Evolutionary conservation across 2,113 vertebrate genomes (phyloP).

Genomic region (Tonatia bakeri): DNA sequence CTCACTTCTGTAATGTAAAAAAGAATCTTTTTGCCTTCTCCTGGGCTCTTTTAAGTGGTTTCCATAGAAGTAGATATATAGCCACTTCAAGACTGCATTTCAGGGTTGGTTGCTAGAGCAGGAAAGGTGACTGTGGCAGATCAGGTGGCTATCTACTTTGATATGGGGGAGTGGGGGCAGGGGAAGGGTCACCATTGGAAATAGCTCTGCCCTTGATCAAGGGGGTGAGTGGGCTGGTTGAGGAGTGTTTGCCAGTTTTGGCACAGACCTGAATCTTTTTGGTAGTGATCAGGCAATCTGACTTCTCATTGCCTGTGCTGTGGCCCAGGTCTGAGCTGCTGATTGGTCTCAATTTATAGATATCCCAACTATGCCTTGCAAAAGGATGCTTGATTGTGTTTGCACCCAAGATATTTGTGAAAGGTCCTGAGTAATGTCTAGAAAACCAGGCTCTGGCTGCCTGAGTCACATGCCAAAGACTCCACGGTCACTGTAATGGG

Average conservation of each 20-base stretch:
- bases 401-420: not conserved
- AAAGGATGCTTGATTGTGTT: not conserved
- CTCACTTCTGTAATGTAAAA: not conserved
- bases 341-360: not conserved
- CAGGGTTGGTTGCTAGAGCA: constrained; percentile 15
- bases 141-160: not conserved
- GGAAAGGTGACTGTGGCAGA: not conserved
- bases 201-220: not conserved
- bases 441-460: not conserved
- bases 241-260: not conserved
- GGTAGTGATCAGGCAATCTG: not conserved
- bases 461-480: not conserved
- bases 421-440: not conserved
- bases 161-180: rapidly evolving
- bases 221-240: not conserved
- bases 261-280: not conserved
- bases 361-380: not conserved
- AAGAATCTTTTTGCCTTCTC: not conserved
- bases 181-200: not conserved
- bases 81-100: not conserved
- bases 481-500: not conserved
- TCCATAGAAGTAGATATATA: constrained; percentile 4
- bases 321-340: not conserved
- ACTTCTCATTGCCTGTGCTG: not conserved
- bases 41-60: constrained; percentile 33